Base-by-base conservation (phyloP, 2,888 invertebrate genomes). In the Xestia sexstrigata region DNA sequence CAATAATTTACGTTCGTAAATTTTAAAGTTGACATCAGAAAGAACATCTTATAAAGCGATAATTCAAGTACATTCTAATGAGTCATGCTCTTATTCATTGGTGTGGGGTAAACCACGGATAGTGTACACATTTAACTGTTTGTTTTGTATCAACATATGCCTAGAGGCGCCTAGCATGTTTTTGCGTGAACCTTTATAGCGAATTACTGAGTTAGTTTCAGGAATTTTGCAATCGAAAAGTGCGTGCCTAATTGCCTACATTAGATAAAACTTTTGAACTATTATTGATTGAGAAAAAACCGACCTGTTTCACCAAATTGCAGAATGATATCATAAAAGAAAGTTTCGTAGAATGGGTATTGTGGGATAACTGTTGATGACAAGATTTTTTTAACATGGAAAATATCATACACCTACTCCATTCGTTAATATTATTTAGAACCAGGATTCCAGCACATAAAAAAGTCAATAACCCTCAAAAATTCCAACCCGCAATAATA, bases 1-100 rank as follows among this genome's bases (percentile, higher is more conserved):
- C 93, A 93, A 95, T 95, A 95, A 95, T 92, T 96, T 94, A 96
- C 94, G 84, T 91, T 93, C 90, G 93, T 96, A 96, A 95, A 96
- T 96, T 96, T 95, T 93, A 95, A 96, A 96, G 96, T 96, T 96
- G 96, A 96, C 96, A 94, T 94, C 94, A 94, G 95, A 96, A 96
- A 96, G 96, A 96, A 94, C 94, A 92, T 95, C 95, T 94, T 95
- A 95, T 95, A 95, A 92, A 94, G 95, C 90, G 82, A 94, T 96
- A 95, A 93, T 92, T 96, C 93, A 95, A 91, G 90, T 88, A 89
- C 90, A 91, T 93, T 93, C 93, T 93, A 93, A 94, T 94, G 94
- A 93, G 82, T 92, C 92, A 92, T 83, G 79, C 78, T 88, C 90
- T 90, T 91, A 88, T 81, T 83, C 80, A 70, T 79, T 65, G 86